These are phyloP conservation scores for Amblyjoppa fuscipennis DNA, from an alignment of 2,888 invertebrate species.

Conservation along the genomic window DNA sequence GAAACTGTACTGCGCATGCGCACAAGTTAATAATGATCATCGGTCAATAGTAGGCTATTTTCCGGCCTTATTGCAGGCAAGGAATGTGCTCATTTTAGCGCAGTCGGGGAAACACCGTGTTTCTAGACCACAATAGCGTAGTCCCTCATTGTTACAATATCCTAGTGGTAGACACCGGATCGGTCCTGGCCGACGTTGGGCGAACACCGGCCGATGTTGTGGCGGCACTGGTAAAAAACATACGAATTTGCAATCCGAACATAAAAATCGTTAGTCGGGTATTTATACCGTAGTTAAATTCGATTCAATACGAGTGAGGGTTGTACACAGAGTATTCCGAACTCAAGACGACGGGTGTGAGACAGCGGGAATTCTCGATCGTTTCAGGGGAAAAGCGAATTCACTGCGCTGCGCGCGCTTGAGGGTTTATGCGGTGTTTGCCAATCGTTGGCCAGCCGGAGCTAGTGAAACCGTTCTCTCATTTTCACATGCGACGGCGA, in stretches of 20 bases:
- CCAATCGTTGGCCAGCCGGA: conserved; percentile 28
- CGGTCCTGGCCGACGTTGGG: no score
- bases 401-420: not conserved
- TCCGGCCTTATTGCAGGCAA: no score
- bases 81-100: no score
- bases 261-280: not conserved
- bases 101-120: no score
- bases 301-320: not conserved
- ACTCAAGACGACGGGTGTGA: not conserved
- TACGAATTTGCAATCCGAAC: not conserved
- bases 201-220: no score
- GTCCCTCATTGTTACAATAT: no score
- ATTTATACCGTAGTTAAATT: not conserved
- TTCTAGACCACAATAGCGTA: no score
- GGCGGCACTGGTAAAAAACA: not conserved
- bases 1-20: no score
- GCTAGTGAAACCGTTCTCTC: conserved; percentile 7
- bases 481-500: conserved; percentile 12
- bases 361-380: conserved; percentile 5
- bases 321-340: not conserved
- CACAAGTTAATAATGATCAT: no score
- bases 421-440: conserved; percentile 32
- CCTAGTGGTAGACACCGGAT: no score
- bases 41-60: no score
- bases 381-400: not conserved